These are phyloP conservation scores for Entomyzon cyanotis DNA, from an alignment of 2,113 vertebrate species.

Conservation along the genomic window DNA sequence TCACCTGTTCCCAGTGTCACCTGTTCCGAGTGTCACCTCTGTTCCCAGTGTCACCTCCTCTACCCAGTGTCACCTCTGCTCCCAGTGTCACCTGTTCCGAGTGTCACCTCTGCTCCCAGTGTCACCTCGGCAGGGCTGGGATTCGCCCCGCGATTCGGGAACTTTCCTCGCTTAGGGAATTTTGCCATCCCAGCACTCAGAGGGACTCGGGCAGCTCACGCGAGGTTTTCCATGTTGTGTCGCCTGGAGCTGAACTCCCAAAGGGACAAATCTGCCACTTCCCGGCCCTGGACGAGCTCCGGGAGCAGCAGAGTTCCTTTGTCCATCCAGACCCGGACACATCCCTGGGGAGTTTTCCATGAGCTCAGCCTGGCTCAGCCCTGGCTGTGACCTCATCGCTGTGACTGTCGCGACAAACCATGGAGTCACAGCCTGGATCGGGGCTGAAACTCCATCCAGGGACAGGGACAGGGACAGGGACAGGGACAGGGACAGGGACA, in stretches of 20 bases:
- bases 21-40: neutral
- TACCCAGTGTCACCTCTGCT: too few relatives aligned
- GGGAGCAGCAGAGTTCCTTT: neutral
- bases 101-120: neutral
- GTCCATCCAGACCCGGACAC: neutral
- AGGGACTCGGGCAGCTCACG: neutral
- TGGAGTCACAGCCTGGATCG: rapidly evolving
- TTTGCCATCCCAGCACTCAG: neutral
- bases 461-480: too few relatives aligned
- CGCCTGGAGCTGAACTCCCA: neutral
- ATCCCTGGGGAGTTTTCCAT: neutral
- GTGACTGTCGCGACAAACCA: rapidly evolving
- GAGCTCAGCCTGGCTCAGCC: neutral
- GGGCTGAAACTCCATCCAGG: rapidly evolving
- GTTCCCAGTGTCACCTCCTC: neutral
- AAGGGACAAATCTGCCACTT: neutral
- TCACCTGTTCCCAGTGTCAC: neutral
- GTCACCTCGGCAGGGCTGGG: neutral
- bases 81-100: too few relatives aligned
- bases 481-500: too few relatives aligned
- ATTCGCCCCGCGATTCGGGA: rapidly evolving
- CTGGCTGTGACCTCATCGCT: neutral
- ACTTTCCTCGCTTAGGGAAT: neutral
- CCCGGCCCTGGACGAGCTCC: neutral
- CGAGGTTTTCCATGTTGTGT: neutral